Percentiles rank a stretch among this genome's conserved stretches.
These are phyloP conservation scores for Apeltes quadracus DNA, from an alignment of 2,113 vertebrate species.

Conservation along the genomic window DNA sequence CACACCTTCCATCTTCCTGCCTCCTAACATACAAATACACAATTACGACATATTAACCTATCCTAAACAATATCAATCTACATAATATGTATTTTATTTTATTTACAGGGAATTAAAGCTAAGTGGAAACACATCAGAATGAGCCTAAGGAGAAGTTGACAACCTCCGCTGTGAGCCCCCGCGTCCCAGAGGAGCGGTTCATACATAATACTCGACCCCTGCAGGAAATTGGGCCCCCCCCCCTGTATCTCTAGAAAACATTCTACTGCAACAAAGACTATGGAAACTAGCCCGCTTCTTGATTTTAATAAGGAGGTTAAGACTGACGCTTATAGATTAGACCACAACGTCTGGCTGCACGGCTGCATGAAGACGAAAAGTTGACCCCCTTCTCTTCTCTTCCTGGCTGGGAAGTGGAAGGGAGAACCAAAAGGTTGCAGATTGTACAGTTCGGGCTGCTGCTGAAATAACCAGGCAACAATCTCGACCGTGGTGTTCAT, in stretches of 20 bases:
- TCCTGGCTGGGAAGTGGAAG: slow-evolving; percentile 32
- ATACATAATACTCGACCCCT: slow-evolving; percentile 65
- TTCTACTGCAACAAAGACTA: slow-evolving; percentile 65
- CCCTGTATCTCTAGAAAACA: slow-evolving; percentile 73
- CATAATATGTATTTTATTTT: slow-evolving; percentile 40
- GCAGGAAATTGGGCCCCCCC: slow-evolving; percentile 61
- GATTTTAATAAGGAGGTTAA: slow-evolving; percentile 71
- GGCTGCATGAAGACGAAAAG: slow-evolving; percentile 55
- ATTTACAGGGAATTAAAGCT: slow-evolving; percentile 56
- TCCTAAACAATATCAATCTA: slow-evolving; percentile 23
- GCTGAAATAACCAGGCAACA: slow-evolving; percentile 40
- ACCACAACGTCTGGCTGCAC: slow-evolving; percentile 55
- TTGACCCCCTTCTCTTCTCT: slow-evolving; percentile 51
- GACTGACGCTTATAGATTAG: slow-evolving; percentile 72
- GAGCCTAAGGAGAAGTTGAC: slow-evolving; percentile 60
- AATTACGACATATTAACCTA: slow-evolving; percentile 31
- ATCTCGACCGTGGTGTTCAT: slow-evolving; percentile 10
- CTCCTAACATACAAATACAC: slow-evolving; percentile 29
- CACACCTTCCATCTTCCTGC: not conserved
- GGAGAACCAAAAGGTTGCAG: slow-evolving; percentile 29
- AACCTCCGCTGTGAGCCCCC: slow-evolving; percentile 47
- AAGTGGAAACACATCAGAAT: slow-evolving; percentile 48
- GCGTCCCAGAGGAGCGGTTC: slow-evolving; percentile 56
- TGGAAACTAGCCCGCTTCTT: slow-evolving; percentile 62
- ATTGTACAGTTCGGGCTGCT: slow-evolving; percentile 47